Base-by-base conservation (phyloP, 2,113 vertebrate genomes). In the Hemicordylus capensis region DNA sequence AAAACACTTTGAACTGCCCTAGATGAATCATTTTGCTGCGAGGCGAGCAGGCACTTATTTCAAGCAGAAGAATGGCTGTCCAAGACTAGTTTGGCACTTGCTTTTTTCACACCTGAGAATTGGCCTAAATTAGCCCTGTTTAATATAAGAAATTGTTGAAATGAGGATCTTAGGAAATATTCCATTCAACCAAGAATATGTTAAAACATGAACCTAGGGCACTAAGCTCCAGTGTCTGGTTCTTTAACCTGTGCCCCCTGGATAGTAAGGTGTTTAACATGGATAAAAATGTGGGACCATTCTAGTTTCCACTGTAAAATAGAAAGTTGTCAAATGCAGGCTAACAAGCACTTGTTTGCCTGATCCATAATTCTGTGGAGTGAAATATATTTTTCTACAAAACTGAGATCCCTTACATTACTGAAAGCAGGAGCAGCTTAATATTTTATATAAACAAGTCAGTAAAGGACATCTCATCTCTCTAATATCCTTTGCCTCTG, bases 361-460 rank as follows among this genome's bases (percentile, higher is more conserved):
- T 84, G 74, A 76, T 83, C 4, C 64, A 19, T 44, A 1, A 34
- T 88, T 87, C 88, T 85, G 39, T 2, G 69, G 64, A 51, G 5
- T 79, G 73, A 34, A 66, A 34, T 70, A 64, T 12, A 54, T 76
- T 44, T 39, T 9, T 44, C 37, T 77, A 61, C 1, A 0, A 0
- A 64, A 24, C 1, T 80, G 84, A 79, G 37, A 44, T 84, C 2
- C 34, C 46, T 31, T 0, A 6, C 1, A 39, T 82, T 77, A 85
- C 44, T 4, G n/a, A 91, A 83, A 44, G 4, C 22, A 79, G 81
- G 90, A 39, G n/a, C n/a, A n/a, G 3, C 2, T 46, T 70, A 78
- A 76, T 84, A 70, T 67, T 82, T 37, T 82, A 83, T 84, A 26
- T 85, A 46, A 84, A 85, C 46, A 88, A 44, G 87, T 63, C 59